These are phyloP conservation scores for Leptinotarsa juncta DNA, from an alignment of 2,888 invertebrate genomes.

Conservation along the genomic window DNA sequence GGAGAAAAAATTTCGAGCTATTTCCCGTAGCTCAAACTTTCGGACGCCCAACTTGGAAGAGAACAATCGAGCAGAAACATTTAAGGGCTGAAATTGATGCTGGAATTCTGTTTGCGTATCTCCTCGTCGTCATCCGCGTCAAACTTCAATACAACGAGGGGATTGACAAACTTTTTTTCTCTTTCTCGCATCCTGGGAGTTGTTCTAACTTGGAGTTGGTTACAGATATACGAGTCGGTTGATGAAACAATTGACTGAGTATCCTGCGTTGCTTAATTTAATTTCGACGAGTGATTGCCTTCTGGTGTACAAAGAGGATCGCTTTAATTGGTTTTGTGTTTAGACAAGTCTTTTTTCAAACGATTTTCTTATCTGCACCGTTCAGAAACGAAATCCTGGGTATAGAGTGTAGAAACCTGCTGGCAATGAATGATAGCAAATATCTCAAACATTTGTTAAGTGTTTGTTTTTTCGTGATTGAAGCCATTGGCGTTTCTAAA, in stretches of 20 bases:
- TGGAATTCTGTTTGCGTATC: background rate
- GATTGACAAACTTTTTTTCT: background rate
- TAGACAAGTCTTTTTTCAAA: background rate
- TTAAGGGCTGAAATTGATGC: background rate
- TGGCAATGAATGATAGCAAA: too few relatives aligned
- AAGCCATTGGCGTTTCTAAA: too few relatives aligned
- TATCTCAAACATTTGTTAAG: too few relatives aligned
- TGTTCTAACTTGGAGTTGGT: background rate
- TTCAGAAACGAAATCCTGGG: background rate
- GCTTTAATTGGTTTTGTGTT: background rate
- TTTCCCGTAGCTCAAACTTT: background rate
- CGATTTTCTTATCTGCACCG: background rate
- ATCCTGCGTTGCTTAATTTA: background rate
- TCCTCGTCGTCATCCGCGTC: background rate
- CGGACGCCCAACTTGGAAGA: background rate
- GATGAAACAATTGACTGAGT: slow-evolving; percentile 7
- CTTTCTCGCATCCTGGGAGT: background rate
- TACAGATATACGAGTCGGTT: slow-evolving; percentile 7
- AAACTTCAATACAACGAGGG: slow-evolving; percentile 1
- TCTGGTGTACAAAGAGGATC: background rate
- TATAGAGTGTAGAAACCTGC: background rate
- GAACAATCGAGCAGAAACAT: background rate
- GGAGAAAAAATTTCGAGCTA: background rate
- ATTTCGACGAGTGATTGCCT: background rate
- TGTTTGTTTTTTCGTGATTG: too few relatives aligned